Conservation (phyloP, 1,140 invertebrate genomes). For the Cyrtorhinus lividipennis region DNA sequence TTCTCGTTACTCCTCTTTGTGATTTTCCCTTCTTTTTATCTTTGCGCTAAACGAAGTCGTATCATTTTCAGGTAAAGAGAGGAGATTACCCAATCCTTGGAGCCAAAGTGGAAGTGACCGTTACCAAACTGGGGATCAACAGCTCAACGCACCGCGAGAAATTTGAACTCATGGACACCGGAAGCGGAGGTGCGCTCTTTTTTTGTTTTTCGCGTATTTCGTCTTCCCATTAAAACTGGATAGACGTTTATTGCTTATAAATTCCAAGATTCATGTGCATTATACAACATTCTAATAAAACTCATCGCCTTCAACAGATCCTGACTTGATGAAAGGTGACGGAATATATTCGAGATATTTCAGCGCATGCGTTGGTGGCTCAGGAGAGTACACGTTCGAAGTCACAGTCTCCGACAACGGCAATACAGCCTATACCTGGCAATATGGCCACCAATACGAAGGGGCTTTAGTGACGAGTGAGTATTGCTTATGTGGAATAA, state of each 20-base stretch:
- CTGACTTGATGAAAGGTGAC: conserved; percentile 47
- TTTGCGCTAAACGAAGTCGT: too few species aligned
- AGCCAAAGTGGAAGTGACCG: conserved; percentile 36
- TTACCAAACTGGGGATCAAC: conserved; percentile 31
- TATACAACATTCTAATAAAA: background rate
- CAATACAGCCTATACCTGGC: conserved; percentile 35
- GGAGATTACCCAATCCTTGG: conserved; percentile 36
- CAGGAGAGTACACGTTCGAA: conserved; percentile 38
- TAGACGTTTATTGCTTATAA: background rate
- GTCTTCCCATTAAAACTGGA: background rate
- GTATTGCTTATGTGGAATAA: background rate
- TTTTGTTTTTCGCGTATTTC: conserved; percentile 9
- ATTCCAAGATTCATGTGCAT: too few species aligned
- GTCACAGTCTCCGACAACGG: conserved; percentile 34
- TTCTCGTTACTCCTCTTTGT: too few species aligned
- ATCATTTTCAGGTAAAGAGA: conserved; percentile 37
- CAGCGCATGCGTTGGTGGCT: conserved; percentile 32
- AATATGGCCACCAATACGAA: conserved; percentile 22
- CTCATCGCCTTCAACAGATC: conserved; percentile 33
- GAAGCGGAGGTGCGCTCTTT: conserved; percentile 35
- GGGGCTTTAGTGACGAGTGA: conserved; percentile 15
- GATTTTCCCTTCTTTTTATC: too few species aligned
- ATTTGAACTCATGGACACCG: conserved; percentile 41
- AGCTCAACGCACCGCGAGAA: conserved; percentile 32
- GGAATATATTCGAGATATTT: conserved; percentile 50